These are phyloP conservation scores for Phalacrocorax carbo DNA, from an alignment of 2,113 vertebrate species.

Conservation along the genomic window DNA sequence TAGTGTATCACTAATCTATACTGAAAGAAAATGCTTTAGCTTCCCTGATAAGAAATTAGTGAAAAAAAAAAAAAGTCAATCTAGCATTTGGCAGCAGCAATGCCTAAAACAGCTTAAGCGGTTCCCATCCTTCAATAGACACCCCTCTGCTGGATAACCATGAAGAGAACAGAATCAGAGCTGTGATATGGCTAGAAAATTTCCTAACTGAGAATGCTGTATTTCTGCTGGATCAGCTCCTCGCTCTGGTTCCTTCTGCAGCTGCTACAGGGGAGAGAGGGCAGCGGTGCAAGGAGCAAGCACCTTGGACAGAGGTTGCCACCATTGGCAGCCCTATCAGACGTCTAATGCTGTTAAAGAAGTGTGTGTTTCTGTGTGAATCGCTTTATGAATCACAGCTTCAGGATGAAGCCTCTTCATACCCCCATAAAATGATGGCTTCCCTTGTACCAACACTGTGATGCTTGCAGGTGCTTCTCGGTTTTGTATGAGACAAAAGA, in stretches of 20 bases:
- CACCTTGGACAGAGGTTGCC: conserved; percentile 60
- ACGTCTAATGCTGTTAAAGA: background rate
- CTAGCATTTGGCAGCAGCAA: background rate
- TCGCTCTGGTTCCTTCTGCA: fast-evolving
- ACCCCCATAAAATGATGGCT: background rate
- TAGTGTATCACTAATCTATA: background rate
- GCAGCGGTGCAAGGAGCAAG: background rate
- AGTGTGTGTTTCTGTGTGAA: background rate
- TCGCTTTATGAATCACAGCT: background rate
- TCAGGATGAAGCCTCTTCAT: background rate
- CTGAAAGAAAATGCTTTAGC: background rate
- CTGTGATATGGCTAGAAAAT: background rate
- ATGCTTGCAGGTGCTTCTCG: background rate
- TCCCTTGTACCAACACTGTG: background rate
- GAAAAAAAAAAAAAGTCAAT: background rate
- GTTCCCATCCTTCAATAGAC: background rate
- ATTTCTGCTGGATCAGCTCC: background rate
- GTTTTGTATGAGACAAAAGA: background rate
- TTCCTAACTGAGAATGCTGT: background rate
- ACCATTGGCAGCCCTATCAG: background rate
- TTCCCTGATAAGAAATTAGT: background rate
- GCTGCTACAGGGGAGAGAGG: background rate
- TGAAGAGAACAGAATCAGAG: background rate
- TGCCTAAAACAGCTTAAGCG: background rate
- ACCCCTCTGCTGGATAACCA: background rate